Conservation (phyloP, 2,113 vertebrate species). For the Brachirus orientalis region DNA sequence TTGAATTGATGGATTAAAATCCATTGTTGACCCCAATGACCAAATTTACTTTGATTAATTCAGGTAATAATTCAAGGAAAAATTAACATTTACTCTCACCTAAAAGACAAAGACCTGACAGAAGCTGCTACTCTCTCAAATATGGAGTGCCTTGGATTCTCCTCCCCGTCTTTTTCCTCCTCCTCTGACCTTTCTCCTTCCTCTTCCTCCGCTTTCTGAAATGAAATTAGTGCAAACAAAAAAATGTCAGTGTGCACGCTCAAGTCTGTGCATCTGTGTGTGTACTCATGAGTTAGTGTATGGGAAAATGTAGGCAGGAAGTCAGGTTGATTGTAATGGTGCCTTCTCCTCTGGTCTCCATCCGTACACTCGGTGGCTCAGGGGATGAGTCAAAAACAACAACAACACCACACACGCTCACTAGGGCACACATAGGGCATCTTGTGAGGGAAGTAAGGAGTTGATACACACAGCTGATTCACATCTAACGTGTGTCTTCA, state of each 20-base stretch:
- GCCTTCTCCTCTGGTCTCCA: constrained; percentile 28
- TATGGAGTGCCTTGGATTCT: constrained; percentile 66
- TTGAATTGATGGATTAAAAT: not conserved
- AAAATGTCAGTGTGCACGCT: not conserved
- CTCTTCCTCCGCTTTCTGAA: constrained; percentile 44
- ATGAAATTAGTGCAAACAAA: constrained; percentile 20
- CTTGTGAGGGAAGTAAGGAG: constrained; percentile 17
- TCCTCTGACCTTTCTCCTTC: constrained; percentile 31
- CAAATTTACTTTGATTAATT: not conserved
- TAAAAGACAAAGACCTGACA: constrained; percentile 79
- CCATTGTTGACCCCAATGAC: not conserved
- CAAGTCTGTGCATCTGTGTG: not conserved
- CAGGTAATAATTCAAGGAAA: not conserved
- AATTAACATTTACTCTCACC: constrained; percentile 75
- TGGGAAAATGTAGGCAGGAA: constrained; percentile 20
- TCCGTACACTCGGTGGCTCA: constrained; percentile 17
- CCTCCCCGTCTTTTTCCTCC: constrained; percentile 58
- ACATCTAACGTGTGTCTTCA: constrained; percentile 35
- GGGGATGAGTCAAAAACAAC: constrained; percentile 23
- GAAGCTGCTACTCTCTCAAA: constrained; percentile 77
- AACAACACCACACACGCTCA: constrained; percentile 8
- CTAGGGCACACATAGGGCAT: constrained; percentile 5
- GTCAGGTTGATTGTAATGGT: constrained; percentile 30
- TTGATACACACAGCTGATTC: constrained; percentile 38
- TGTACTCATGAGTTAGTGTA: not conserved